Percentiles rank a stretch among this genome's conserved stretches.
Evolutionary conservation across 2,113 vertebrate species (phyloP).

Genomic region (Tonatia bakeri): DNA sequence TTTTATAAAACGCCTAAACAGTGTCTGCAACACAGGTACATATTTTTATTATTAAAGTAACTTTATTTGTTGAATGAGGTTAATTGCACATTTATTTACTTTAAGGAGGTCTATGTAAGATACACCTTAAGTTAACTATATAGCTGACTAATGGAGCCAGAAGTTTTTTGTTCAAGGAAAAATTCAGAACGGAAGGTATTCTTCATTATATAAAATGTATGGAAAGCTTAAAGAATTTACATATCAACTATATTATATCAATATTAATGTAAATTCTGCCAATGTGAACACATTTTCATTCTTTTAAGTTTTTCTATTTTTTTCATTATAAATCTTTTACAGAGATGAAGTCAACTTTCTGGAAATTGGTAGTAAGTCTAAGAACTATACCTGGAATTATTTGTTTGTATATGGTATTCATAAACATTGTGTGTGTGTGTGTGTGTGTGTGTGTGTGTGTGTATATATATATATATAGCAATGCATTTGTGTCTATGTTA

Average conservation of each 20-base stretch:
- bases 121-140: conserved; percentile 21
- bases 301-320: neutral
- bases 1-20: neutral
- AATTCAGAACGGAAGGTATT: conserved; percentile 7
- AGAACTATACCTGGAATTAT: neutral
- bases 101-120: neutral
- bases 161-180: conserved; percentile 58
- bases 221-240: neutral
- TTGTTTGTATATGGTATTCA: neutral
- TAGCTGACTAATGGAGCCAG: conserved; percentile 2
- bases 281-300: neutral
- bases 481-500: neutral
- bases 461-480: neutral
- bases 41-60: conserved; percentile 7
- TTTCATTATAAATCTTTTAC: neutral
- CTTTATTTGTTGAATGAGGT: neutral
- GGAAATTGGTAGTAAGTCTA: neutral
- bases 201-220: neutral
- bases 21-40: neutral
- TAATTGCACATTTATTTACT: conserved; percentile 42
- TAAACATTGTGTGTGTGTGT: neutral
- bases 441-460: too few relatives aligned
- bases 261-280: neutral
- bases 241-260: neutral
- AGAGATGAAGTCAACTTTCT: neutral